phyloP scores from a whole-genome alignment of 1,140 invertebrate species.

The Dysdera silvatica region DNA sequence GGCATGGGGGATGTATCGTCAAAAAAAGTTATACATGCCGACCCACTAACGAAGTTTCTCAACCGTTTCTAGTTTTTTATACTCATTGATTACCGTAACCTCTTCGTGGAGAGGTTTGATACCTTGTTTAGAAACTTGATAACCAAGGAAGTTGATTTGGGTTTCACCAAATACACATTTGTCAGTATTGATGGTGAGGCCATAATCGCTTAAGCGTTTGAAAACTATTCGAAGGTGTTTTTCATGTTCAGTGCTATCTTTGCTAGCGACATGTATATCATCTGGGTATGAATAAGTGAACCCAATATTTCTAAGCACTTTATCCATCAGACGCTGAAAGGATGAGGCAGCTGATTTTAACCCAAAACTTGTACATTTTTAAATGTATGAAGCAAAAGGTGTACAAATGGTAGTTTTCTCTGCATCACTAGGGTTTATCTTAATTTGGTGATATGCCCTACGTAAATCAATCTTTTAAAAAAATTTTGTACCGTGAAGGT shows the following conservation, averaged over 20 bases:
- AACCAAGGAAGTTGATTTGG: slow-evolving; percentile 19
- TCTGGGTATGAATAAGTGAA: slow-evolving; percentile 4
- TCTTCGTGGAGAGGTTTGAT: slow-evolving; percentile 7
- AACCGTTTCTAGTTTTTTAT: slow-evolving; percentile 37
- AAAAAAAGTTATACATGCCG: slow-evolving; percentile 44
- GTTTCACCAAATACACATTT: slow-evolving; percentile 27
- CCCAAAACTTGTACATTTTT: slow-evolving; percentile 18
- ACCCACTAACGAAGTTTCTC: slow-evolving; percentile 39
- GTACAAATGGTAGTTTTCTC: slow-evolving; percentile 24
- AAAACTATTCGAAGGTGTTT: slow-evolving; percentile 41
- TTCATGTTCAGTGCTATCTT: slow-evolving; percentile 38
- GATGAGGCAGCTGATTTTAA: slow-evolving; percentile 19
- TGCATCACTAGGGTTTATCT: slow-evolving; percentile 2
- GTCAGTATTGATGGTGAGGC: slow-evolving; percentile 37
- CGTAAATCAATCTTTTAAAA: slow-evolving; percentile 18
- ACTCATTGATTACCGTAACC: slow-evolving; percentile 6
- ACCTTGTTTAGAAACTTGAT: slow-evolving; percentile 7
- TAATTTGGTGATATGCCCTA: slow-evolving; percentile 24
- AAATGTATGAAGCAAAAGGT: slow-evolving; percentile 26
- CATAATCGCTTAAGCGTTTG: slow-evolving; percentile 34
- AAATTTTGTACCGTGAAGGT: slow-evolving; percentile 13
- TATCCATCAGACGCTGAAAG: slow-evolving; percentile 24
- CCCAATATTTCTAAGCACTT: background rate
- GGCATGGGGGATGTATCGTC: slow-evolving; percentile 3
- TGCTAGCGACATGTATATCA: slow-evolving; percentile 44